Evolutionary conservation across 2,113 vertebrate genomes (phyloP), one percentile per base, ranked within the genome.

Genomic region (Chaetops frenatus): DNA sequence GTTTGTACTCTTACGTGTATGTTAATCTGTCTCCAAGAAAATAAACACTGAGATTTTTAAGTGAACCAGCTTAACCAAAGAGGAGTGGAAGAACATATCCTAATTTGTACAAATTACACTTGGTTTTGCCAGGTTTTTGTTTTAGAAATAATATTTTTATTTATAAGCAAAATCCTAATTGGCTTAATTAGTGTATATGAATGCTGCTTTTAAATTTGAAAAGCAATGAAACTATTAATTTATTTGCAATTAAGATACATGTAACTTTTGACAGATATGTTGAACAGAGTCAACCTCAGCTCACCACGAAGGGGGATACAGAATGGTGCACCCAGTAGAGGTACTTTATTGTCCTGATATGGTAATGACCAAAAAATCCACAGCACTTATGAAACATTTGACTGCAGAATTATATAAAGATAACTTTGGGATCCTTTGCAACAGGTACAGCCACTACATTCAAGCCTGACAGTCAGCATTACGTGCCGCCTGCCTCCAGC

Each of bases 271-370:
- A 92, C 97, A 98, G 98, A 98, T 98, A 98, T 98, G 97, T 97
- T 98, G 96, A 98, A 98, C 95, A 98, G 97, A 98, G 97, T 98
- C 92, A 97, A 98, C 71, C 90, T 97, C 94, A 96, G 97, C 95
- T 97, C 98, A 92, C 72, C 97, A 94, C 96, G 97, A 90, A 96
- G 94, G 79, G 97, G 96, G 96, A 96, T 98, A 96, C 98, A 98
- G 97, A 98, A 98, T 97, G 98, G 98, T 53, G 96, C 96, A 76
- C 96, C 98, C 79, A 98, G 95, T 96, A 98, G 98, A 98, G 98
- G 98, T 98, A 98, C 47, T 94, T 91, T 91, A 94, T 92, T 97
- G 90, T 96, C 97, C 42, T 97, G 92, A 74, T 96, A 60, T 74
- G 97, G 96, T 95, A 94, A 88, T 96, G 88, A 93, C 18, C 45